These are phyloP conservation scores for Oryzias curvinotus DNA, from an alignment of 2,113 vertebrate species.

Conservation along the genomic window DNA sequence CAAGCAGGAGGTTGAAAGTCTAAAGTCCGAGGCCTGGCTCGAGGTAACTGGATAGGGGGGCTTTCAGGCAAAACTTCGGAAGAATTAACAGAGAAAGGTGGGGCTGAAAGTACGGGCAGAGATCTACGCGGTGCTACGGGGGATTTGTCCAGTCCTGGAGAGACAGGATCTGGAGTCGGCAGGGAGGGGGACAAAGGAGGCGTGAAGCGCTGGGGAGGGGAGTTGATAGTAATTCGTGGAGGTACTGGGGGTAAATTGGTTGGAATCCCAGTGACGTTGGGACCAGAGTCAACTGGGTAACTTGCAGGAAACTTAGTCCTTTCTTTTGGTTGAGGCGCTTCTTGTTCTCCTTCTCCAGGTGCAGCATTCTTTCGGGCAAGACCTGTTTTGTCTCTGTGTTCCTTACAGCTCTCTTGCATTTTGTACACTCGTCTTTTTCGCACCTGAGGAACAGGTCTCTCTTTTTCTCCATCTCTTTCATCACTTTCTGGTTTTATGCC, in stretches of 20 bases:
- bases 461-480: conserved; percentile 32
- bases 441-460: conserved; percentile 26
- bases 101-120: neutral
- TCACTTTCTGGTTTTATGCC: conserved; percentile 30
- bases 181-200: conserved; percentile 13
- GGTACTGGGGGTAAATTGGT: conserved; percentile 83
- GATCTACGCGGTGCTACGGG: neutral
- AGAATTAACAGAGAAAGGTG: neutral
- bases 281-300: neutral
- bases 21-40: conserved; percentile 42
- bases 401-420: conserved; percentile 21
- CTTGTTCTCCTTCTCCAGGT: conserved; percentile 9
- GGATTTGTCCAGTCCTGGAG: conserved; percentile 9
- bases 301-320: conserved; percentile 76
- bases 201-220: conserved; percentile 77
- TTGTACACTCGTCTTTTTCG: conserved; percentile 36
- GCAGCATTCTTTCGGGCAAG: conserved; percentile 23
- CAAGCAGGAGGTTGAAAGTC: neutral
- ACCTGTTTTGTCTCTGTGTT: conserved; percentile 12
- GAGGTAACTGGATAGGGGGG: neutral
- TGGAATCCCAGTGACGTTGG: neutral
- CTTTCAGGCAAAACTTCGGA: neutral
- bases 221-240: conserved; percentile 79
- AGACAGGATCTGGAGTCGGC: conserved; percentile 2
- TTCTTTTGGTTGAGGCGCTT: conserved; percentile 81